Evolutionary conservation across 2,888 invertebrate genomes (phyloP).

Genomic region (Malthinus flaveolus): DNA sequence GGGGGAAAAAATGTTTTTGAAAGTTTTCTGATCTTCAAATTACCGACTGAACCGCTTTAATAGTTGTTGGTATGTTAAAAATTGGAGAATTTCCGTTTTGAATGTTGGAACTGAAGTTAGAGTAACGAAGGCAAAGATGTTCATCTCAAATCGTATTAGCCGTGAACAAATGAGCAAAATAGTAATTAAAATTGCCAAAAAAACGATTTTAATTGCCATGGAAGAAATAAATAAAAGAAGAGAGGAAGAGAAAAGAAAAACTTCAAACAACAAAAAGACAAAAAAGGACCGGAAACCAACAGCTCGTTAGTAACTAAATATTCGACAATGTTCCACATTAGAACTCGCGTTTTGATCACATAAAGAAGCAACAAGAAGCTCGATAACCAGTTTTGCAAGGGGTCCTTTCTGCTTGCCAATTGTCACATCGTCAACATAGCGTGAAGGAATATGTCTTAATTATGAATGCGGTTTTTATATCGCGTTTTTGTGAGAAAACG

Average conservation of each 20-base stretch:
- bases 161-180: not conserved
- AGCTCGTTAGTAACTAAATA: conserved; percentile 35
- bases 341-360: conserved; percentile 21
- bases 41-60: too few relatives aligned
- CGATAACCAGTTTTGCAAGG: conserved; percentile 27
- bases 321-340: conserved; percentile 31
- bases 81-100: too few relatives aligned
- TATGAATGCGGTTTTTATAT: conserved; percentile 32
- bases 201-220: conserved; percentile 5
- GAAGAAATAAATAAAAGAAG: conserved; percentile 1
- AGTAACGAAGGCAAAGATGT: too few relatives aligned
- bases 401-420: conserved; percentile 23
- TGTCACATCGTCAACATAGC: conserved; percentile 29
- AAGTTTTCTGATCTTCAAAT: too few relatives aligned
- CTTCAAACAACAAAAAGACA: conserved; percentile 1
- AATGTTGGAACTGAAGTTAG: too few relatives aligned
- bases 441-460: conserved; percentile 31
- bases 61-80: too few relatives aligned
- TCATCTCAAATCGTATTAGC: too few relatives aligned
- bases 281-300: conserved; percentile 31
- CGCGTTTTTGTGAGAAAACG: conserved; percentile 26
- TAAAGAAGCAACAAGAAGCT: conserved; percentile 20
- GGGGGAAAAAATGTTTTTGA: too few relatives aligned
- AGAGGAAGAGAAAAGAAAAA: not conserved
- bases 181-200: not conserved